Evolutionary conservation across 2,888 invertebrate genomes (phyloP).

Genomic region (Hemistola chrysoprasaria): DNA sequence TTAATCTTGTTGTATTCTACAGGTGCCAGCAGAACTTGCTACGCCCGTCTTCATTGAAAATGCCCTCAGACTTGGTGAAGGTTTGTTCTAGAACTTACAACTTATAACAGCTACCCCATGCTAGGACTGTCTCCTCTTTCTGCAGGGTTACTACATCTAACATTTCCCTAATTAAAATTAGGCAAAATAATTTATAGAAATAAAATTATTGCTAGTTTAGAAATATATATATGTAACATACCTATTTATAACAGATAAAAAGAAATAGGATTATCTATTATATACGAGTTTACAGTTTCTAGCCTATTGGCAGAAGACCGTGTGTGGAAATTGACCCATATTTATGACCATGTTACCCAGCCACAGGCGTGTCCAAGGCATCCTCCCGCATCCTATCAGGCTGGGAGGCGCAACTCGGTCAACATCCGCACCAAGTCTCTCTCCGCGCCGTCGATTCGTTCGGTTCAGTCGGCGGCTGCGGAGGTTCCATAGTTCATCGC

Average conservation of each 20-base stretch:
- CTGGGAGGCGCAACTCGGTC: slow-evolving; percentile 60
- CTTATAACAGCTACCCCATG: not conserved
- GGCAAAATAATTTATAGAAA: no score
- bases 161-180: no score
- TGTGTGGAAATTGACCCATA: no score
- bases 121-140: no score
- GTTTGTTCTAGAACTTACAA: slow-evolving; percentile 1
- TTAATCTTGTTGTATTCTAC: slow-evolving; percentile 25
- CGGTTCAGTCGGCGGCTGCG: slow-evolving; percentile 53
- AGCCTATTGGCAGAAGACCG: no score
- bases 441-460: slow-evolving; percentile 47
- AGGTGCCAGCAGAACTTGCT: slow-evolving; percentile 41
- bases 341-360: no score
- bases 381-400: slow-evolving; percentile 60
- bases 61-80: slow-evolving; percentile 32
- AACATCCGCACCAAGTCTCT: slow-evolving; percentile 61
- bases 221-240: no score
- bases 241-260: no score
- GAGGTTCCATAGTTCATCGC: slow-evolving; percentile 56
- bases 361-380: not conserved
- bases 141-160: no score
- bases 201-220: no score
- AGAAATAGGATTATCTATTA: no score
- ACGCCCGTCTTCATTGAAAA: slow-evolving; percentile 41
- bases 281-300: no score